These are phyloP conservation scores for Steatocranus sp. DNA, from an alignment of 2,797 vertebrate genomes.

Conservation along the genomic window DNA sequence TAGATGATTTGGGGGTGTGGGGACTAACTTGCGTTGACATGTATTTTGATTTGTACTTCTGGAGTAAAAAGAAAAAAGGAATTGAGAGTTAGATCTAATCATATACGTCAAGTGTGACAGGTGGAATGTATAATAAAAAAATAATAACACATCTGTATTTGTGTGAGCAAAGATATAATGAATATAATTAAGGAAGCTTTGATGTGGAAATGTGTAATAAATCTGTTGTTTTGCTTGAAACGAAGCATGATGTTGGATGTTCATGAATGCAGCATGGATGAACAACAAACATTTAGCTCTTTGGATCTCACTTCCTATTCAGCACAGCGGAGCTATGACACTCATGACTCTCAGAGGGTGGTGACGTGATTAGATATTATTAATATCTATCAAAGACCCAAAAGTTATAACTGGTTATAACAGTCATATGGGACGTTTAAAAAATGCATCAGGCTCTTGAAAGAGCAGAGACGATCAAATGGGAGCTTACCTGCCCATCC, in stretches of 20 bases:
- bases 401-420: neutral
- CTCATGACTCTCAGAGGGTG: neutral
- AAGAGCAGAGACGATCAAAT: neutral
- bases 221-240: neutral
- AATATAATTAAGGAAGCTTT: neutral
- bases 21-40: neutral
- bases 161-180: neutral
- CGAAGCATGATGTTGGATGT: neutral
- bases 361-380: neutral
- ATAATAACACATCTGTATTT: neutral
- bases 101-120: neutral
- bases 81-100: neutral
- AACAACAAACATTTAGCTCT: neutral
- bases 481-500: conserved; percentile 85
- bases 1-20: neutral
- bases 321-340: neutral
- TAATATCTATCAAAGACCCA: neutral
- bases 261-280: neutral
- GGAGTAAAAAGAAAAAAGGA: neutral
- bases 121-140: neutral
- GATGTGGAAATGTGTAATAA: neutral
- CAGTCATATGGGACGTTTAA: neutral
- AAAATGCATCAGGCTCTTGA: neutral
- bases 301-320: neutral
- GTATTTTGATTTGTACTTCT: neutral